phyloP scores from a whole-genome alignment of 2,888 invertebrate genomes.

The Dynastes maya region DNA sequence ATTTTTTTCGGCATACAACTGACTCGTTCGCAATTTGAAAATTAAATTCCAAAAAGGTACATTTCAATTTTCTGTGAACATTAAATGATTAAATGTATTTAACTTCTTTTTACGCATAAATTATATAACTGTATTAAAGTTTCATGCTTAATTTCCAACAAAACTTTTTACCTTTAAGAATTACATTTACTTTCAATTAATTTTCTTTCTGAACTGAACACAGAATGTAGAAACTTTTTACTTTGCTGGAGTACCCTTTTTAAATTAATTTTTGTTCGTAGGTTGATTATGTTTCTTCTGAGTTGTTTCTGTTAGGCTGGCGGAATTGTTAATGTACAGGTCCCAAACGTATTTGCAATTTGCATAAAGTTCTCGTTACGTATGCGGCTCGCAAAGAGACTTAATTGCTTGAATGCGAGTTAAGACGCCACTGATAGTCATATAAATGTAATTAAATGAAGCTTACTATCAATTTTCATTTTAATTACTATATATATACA shows the following conservation, averaged over 20 bases:
- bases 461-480: constrained; percentile 66
- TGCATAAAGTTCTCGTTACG: constrained; percentile 68
- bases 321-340: constrained; percentile 50
- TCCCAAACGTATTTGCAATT: constrained; percentile 64
- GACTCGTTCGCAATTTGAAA: too few relatives aligned
- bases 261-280: constrained; percentile 51
- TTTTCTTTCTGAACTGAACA: constrained; percentile 15
- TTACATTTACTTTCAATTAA: constrained; percentile 41
- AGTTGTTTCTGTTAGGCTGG: constrained; percentile 50
- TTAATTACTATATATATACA: constrained; percentile 56
- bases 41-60: too few relatives aligned
- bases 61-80: too few relatives aligned
- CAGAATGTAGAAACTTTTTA: constrained; percentile 36
- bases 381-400: constrained; percentile 67
- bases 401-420: constrained; percentile 68
- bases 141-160: constrained; percentile 18
- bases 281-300: constrained; percentile 47
- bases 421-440: constrained; percentile 66
- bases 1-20: too few relatives aligned
- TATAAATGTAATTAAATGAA: constrained; percentile 67
- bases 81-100: neutral
- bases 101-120: constrained; percentile 8
- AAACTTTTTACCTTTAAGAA: constrained; percentile 36
- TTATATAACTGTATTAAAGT: constrained; percentile 2
- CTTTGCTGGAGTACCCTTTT: constrained; percentile 46